phyloP scores from a whole-genome alignment of 2,797 vertebrate genomes.

The Neomorphus geoffroyi region DNA sequence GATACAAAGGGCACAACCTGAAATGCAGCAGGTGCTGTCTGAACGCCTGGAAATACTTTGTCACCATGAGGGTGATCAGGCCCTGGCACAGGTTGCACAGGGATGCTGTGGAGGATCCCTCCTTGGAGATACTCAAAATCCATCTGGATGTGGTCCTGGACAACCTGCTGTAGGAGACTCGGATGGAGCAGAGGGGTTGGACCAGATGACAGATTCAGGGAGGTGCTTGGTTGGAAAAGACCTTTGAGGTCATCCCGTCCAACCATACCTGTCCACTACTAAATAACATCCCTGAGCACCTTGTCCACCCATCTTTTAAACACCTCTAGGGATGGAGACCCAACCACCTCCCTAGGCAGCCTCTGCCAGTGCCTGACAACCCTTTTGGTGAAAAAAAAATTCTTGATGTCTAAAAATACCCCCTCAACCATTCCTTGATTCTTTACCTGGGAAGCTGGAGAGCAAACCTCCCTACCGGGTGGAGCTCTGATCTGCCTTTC shows the following conservation, averaged over 20 bases:
- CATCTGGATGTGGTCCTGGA: fast-evolving
- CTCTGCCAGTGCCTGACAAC: too few species aligned
- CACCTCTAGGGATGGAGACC: too few species aligned
- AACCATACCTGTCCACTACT: too few species aligned
- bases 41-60: background rate
- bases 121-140: background rate
- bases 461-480: background rate
- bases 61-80: background rate
- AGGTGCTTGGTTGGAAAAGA: too few species aligned
- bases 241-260: too few species aligned
- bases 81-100: fast-evolving
- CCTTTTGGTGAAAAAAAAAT: too few species aligned
- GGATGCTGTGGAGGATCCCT: fast-evolving
- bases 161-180: fast-evolving
- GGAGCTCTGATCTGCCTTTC: background rate
- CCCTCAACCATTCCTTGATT: background rate
- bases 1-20: fast-evolving
- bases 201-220: too few species aligned
- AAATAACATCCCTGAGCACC: too few species aligned
- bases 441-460: fast-evolving
- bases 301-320: too few species aligned
- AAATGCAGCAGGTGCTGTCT: fast-evolving
- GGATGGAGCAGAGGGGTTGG: fast-evolving
- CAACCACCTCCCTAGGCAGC: too few species aligned
- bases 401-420: too few species aligned